Evolutionary conservation across 1,140 invertebrate genomes (phyloP).

Genomic region (Bacillus rossius): DNA sequence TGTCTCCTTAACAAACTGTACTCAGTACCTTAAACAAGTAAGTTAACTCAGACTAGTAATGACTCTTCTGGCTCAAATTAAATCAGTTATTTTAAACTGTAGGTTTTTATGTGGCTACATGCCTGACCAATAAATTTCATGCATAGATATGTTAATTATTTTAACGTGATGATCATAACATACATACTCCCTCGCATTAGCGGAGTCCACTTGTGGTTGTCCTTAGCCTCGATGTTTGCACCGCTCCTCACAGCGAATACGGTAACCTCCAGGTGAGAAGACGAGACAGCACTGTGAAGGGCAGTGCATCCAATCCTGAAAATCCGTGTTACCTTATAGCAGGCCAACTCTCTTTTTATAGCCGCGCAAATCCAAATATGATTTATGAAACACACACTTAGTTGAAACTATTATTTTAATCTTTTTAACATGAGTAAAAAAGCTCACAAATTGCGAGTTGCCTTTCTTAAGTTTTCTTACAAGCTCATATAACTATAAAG

Average conservation of each 20-base stretch:
- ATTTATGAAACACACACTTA: background rate
- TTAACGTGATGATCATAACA: too few species aligned
- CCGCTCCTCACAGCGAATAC: constrained; percentile 38
- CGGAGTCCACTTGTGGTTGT: constrained; percentile 47
- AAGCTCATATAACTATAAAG: background rate
- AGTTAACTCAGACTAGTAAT: too few species aligned
- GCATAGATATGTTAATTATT: too few species aligned
- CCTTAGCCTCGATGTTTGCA: constrained; percentile 37
- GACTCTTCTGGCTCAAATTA: too few species aligned
- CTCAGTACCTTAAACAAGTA: too few species aligned
- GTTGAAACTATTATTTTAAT: background rate
- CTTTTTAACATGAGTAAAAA: background rate
- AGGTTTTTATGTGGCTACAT: too few species aligned
- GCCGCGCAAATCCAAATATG: background rate
- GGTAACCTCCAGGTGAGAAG: constrained; percentile 38
- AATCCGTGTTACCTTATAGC: background rate
- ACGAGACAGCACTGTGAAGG: constrained; percentile 48
- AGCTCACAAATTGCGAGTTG: background rate
- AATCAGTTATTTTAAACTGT: too few species aligned
- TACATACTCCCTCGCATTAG: constrained; percentile 44
- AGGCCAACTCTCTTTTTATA: background rate
- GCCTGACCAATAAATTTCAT: too few species aligned
- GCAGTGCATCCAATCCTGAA: constrained; percentile 37
- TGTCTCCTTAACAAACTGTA: too few species aligned
- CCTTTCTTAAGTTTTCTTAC: background rate